Conservation (phyloP, 2,113 vertebrate species). For the Rhagologus leucostigma region DNA sequence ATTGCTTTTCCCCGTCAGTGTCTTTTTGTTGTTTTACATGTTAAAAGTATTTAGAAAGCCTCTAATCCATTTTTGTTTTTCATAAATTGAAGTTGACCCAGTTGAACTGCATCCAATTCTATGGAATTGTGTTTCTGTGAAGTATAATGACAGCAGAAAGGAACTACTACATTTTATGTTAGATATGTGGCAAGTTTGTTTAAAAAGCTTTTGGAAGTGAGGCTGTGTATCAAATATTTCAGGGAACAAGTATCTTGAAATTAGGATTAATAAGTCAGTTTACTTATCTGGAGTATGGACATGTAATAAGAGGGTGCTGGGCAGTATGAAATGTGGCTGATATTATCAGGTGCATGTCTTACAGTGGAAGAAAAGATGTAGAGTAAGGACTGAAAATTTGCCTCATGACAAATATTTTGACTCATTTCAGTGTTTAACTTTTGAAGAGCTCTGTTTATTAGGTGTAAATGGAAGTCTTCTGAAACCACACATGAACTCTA, state of each 20-base stretch:
- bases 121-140: background rate
- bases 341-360: background rate
- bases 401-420: background rate
- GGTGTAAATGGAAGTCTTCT: background rate
- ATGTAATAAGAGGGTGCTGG: background rate
- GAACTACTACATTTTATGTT: background rate
- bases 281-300: background rate
- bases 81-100: background rate
- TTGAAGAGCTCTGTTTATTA: background rate
- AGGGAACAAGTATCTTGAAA: background rate
- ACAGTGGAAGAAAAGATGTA: background rate
- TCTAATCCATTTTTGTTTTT: background rate
- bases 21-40: background rate
- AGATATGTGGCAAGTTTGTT: background rate
- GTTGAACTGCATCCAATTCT: background rate
- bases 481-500: background rate
- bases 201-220: background rate
- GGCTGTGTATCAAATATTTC: background rate
- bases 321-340: background rate
- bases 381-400: background rate
- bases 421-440: background rate
- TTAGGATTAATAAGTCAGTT: background rate
- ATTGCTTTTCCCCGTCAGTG: background rate
- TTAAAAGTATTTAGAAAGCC: background rate
- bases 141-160: background rate